Percentiles rank a stretch among this genome's conserved stretches.
Evolutionary conservation across 2,797 vertebrate species (phyloP).

Genomic region (Galaxias olidus): DNA sequence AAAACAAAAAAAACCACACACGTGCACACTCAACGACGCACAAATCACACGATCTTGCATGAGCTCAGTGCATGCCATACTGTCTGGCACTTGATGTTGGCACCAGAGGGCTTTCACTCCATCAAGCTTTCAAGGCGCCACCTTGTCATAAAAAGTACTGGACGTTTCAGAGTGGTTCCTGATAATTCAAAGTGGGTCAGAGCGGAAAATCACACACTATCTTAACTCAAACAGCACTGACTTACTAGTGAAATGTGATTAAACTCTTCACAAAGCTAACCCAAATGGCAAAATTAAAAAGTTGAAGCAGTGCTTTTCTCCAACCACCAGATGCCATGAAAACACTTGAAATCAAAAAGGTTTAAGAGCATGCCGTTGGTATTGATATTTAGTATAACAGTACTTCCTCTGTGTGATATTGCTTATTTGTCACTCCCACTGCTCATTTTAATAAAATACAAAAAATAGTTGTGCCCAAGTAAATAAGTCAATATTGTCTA

Average conservation of each 20-base stretch:
- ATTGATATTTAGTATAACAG: too few relatives aligned
- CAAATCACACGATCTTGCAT: neutral
- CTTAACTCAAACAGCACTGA: too few relatives aligned
- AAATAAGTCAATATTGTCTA: too few relatives aligned
- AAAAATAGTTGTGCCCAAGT: too few relatives aligned
- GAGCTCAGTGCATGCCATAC: neutral
- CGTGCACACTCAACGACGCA: neutral
- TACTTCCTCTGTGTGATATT: too few relatives aligned
- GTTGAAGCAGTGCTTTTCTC: neutral
- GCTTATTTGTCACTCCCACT: too few relatives aligned
- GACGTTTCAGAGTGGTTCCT: neutral
- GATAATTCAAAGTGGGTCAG: slow-evolving; percentile 16
- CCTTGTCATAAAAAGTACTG: slow-evolving; percentile 11
- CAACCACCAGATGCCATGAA: slow-evolving; percentile 45
- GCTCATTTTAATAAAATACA: too few relatives aligned
- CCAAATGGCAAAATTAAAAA: neutral
- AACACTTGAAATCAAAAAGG: neutral
- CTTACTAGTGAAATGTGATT: too few relatives aligned
- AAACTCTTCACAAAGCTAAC: too few relatives aligned
- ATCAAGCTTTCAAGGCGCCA: too few relatives aligned
- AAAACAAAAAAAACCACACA: slow-evolving; percentile 4
- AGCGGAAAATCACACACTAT: slow-evolving; percentile 6
- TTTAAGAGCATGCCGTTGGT: neutral
- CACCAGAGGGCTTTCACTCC: too few relatives aligned
- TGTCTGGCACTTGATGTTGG: too few relatives aligned